Base-by-base conservation (phyloP, 1,140 invertebrate genomes). In the Drosophila lacertosa region DNA sequence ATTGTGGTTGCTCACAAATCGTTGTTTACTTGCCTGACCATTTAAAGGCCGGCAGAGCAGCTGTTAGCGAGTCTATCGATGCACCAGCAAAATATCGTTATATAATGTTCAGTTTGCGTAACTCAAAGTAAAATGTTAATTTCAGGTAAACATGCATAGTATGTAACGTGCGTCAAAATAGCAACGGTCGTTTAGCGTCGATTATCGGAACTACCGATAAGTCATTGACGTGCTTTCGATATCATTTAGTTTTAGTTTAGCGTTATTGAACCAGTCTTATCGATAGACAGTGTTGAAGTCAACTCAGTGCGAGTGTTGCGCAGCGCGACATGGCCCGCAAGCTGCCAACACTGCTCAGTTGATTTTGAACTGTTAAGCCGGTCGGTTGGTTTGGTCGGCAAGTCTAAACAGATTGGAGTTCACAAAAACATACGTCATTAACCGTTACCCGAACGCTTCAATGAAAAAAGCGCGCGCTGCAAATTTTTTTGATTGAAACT, bases 401-500 rank as follows among this genome's bases (percentile, higher is more conserved):
- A 35, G 35, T n/a, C 13, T 11, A 1, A 42, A 33, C 13, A 32
- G 11, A 20, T 4, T n/a, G 3, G 4, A 35, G 29, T 20, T 11
- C 42, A 13, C 16, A 44, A 42, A 29, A 35, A 68, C n/a, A 50
- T 47, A 48, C 55, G 68, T 59, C 13, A 66, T 64, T 51, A 74
- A 63, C 73, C 69, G 68, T 75, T 75, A 75, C 9, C n/a, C 10
- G 11, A 16, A 9, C 10, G 54, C 20, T 57, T 42, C 26, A 37
- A 40, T 37, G 22, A 44, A 72, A 78, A 76, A 75, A 72, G 76
- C 76, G 76, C 76, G 76, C 73, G 73, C 47, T 60, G 68, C 58
- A 37, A 35, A 32, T 57, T 60, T 22, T 37, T 74, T 37, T 51
- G 22, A 37, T 50, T 29, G 51, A 24, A 64, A 48, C 32, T 53